Percentiles rank a stretch among this genome's conserved stretches.
phyloP scores from a whole-genome alignment of 2,888 invertebrate species.

The Drosophila austrosaltans region DNA sequence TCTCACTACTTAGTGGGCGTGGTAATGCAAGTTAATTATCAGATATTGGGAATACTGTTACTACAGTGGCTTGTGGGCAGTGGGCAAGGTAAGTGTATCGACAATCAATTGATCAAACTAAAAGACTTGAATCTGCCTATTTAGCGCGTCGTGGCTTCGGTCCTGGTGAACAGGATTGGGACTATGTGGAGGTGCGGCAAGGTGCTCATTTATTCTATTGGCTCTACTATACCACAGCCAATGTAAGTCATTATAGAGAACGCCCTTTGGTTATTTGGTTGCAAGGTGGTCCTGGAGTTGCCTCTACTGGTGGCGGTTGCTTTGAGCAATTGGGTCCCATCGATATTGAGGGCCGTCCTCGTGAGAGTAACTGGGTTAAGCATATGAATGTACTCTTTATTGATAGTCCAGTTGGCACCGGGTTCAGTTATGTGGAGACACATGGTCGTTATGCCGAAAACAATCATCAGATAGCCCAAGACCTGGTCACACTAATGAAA shows the following conservation, averaged over 20 bases:
- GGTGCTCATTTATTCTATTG: constrained; percentile 94
- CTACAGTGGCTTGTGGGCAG: constrained; percentile 30
- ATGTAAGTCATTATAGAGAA: constrained; percentile 85
- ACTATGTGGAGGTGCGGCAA: constrained; percentile 88
- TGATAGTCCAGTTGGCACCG: constrained; percentile 95
- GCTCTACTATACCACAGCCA: constrained; percentile 90
- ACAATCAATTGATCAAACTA: not conserved
- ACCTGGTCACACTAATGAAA: constrained; percentile 89
- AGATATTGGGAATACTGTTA: constrained; percentile 31
- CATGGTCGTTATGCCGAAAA: constrained; percentile 84
- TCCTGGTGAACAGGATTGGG: constrained; percentile 88
- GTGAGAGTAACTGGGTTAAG: constrained; percentile 90
- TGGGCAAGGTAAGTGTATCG: constrained; percentile 44
- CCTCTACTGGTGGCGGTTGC: constrained; percentile 91
- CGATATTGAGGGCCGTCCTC: constrained; percentile 86
- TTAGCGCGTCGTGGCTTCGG: constrained; percentile 84
- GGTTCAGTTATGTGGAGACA: constrained; percentile 90
- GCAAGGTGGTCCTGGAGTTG: constrained; percentile 93
- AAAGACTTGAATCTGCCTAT: not conserved
- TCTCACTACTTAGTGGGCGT: constrained; percentile 33
- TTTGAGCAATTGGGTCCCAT: constrained; percentile 92
- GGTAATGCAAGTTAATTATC: constrained; percentile 45
- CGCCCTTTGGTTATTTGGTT: constrained; percentile 92
- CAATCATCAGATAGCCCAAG: constrained; percentile 88
- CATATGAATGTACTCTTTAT: constrained; percentile 92